A percentile compares a stretch with the other conserved stretches of the same genome.
These are phyloP conservation scores for Sabellastarte sp. DNA, from an alignment of 2,888 invertebrate species.

Conservation along the genomic window DNA sequence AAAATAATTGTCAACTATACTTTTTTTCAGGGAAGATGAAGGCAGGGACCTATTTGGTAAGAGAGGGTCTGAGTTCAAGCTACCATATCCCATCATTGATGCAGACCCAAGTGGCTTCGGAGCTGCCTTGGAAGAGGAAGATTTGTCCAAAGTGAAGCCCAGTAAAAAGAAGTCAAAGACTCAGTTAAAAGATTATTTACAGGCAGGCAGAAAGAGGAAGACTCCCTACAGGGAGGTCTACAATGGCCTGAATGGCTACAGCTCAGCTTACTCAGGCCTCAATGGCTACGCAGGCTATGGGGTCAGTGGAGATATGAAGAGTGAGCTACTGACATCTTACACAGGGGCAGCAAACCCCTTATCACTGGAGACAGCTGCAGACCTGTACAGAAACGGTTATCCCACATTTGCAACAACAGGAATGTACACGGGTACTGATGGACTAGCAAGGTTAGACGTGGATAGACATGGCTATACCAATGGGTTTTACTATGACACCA, in stretches of 20 bases:
- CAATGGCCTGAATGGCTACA: constrained; percentile 44
- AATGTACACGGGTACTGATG: constrained; percentile 28
- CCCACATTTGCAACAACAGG: constrained; percentile 14
- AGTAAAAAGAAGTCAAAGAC: constrained; percentile 80
- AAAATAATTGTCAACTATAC: too few species aligned
- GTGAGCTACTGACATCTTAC: constrained; percentile 49
- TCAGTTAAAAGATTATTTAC: constrained; percentile 86
- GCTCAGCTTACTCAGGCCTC: constrained; percentile 31
- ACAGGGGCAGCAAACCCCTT: constrained; percentile 17
- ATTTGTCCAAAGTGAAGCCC: constrained; percentile 57
- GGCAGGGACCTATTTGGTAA: constrained; percentile 95
- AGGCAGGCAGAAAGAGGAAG: constrained; percentile 72
- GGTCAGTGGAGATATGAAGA: constrained; percentile 40
- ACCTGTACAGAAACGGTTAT: constrained; percentile 25
- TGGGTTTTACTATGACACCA: constrained; percentile 48
- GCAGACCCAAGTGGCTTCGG: constrained; percentile 51
- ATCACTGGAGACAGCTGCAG: constrained; percentile 21
- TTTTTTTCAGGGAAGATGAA: constrained; percentile 88
- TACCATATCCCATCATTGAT: constrained; percentile 81
- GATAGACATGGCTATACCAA: constrained; percentile 51
- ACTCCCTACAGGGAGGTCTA: constrained; percentile 38
- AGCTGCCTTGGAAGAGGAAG: constrained; percentile 49
- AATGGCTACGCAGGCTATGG: constrained; percentile 37
- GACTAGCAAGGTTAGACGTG: constrained; percentile 44
- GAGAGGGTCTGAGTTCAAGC: constrained; percentile 98